Base-by-base conservation (phyloP, 2,888 invertebrate species). In the Conchocele bisecta region DNA sequence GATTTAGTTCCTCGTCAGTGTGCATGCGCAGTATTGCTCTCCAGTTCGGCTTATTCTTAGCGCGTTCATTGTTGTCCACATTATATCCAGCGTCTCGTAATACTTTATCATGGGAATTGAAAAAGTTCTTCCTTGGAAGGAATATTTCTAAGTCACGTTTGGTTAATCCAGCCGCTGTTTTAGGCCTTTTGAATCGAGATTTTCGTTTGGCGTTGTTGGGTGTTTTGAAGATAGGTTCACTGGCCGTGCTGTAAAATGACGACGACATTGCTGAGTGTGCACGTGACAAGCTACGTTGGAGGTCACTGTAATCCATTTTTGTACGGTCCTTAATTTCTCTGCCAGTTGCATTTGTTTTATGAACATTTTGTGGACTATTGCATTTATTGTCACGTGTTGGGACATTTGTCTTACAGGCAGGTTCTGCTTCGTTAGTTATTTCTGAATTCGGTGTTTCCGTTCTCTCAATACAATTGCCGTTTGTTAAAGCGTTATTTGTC, bases 31-130 rank as follows among this genome's bases (percentile, higher is more conserved):
- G 44, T 9, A 76, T 54, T 13, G 41, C 46, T 46, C 61, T 57
- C 74, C 67, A 71, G 22, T 64, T 59, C n/a, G 66, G 74, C n/a
- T 66, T 64, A 11, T 51, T 51, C 51, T 68, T 72, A 61, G 68
- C 61, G 20, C 70, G 63, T 51, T 60, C 56, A 11, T 61, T 56
- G 26, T 51, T 65, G 24, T 81, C 77, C 9, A 71, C 50, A 29
- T 82, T 78, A 20, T 72, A 74, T 0, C 86, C 87, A 7, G 86
- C 86, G 5, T 81, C 82, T 56, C 73, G 80, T 44, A 87, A 57
- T 1, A 82, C 81, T 46, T 81, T 85, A 41, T 83, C 84, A 51
- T 87, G 87, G 37, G 84, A 83, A 68, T 72, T 80, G 64, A 85
- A 86, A 65, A 78, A 80, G 60, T 79, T 83, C 56, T 75, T 81